Conservation (phyloP, 2,797 vertebrate genomes). For the Peromyscus nudipes region DNA sequence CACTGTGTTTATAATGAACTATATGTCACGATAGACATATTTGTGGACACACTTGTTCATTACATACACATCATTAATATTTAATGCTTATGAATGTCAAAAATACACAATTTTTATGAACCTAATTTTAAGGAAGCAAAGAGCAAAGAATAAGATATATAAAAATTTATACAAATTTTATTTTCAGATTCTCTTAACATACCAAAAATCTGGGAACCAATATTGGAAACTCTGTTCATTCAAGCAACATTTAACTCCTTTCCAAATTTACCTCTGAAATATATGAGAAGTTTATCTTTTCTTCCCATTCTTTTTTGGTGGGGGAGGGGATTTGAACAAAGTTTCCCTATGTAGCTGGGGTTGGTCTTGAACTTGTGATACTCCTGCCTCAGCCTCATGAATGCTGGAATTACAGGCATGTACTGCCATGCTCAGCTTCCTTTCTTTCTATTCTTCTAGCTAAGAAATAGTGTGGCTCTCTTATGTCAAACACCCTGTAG, state of each 20-base stretch:
- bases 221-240: neutral
- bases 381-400: too few species aligned
- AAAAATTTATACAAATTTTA: neutral
- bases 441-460: neutral
- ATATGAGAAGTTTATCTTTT: neutral
- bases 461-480: neutral
- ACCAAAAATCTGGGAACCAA: neutral
- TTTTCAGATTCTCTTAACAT: neutral
- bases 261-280: neutral
- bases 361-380: neutral
- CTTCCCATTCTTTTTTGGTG: neutral
- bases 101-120: neutral
- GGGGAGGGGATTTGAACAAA: neutral
- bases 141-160: neutral
- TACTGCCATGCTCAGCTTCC: neutral
- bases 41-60: neutral
- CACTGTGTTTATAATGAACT: neutral
- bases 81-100: slow-evolving; percentile 41
- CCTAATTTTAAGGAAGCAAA: slow-evolving; percentile 2
- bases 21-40: neutral
- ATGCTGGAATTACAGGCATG: neutral
- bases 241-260: neutral
- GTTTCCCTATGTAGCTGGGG: neutral
- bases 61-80: neutral
- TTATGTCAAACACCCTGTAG: neutral